Conservation (phyloP, 2,888 invertebrate species). For the Erebia palarica region DNA sequence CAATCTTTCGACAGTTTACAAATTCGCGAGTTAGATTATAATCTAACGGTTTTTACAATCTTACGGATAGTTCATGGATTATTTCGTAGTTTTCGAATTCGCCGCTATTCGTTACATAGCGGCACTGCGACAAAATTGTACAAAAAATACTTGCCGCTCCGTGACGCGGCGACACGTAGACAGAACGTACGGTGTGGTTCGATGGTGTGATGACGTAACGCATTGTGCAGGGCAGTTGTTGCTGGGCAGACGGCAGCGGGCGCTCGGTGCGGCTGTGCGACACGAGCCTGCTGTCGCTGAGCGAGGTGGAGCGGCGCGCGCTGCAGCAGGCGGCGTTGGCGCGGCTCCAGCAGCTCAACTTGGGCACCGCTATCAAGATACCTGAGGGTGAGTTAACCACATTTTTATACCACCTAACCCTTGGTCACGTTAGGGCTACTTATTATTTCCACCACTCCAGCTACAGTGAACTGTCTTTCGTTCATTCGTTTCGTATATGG, state of each 20-base stretch:
- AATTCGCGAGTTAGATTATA: no score
- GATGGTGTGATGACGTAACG: slow-evolving; percentile 73
- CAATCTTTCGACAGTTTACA: no score
- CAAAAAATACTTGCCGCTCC: no score
- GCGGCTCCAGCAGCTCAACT: slow-evolving; percentile 92
- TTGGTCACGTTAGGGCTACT: no score
- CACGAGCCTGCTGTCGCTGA: slow-evolving; percentile 87
- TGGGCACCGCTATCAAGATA: slow-evolving; percentile 90
- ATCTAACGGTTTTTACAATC: no score
- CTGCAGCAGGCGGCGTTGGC: slow-evolving; percentile 93
- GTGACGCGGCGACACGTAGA: neutral
- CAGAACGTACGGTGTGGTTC: neutral
- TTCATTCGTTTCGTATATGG: no score
- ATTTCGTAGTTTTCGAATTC: neutral
- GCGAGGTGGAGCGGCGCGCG: slow-evolving; percentile 89
- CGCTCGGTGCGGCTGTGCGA: slow-evolving; percentile 88
- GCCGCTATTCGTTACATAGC: neutral
- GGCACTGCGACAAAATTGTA: no score
- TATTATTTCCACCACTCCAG: no score
- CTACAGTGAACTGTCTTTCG: no score
- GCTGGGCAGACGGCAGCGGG: slow-evolving; percentile 88
- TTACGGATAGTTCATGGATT: neutral
- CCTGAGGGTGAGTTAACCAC: slow-evolving; percentile 87
- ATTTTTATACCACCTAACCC: neutral
- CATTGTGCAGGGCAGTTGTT: slow-evolving; percentile 88